Evolutionary conservation across 1,140 invertebrate species (phyloP).

Genomic region (Lepidurus apus): DNA sequence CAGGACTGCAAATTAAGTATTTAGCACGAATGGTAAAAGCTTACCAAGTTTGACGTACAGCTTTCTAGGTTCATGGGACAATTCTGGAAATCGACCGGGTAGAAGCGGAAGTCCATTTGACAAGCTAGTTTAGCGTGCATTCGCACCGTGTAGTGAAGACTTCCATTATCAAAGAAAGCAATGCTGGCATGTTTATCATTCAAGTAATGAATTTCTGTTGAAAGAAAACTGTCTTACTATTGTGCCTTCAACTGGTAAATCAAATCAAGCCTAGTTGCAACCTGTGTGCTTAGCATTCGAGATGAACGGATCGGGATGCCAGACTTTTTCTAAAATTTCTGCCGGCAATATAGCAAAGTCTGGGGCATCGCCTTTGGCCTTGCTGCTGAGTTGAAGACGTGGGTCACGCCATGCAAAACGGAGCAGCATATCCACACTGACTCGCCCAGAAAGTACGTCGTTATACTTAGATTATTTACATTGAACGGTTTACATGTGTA

Average conservation of each 20-base stretch:
- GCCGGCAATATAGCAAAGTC: conserved; percentile 70
- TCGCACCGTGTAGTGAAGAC: conserved; percentile 65
- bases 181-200: conserved; percentile 74
- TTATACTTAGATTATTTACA: background rate
- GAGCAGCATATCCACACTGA: conserved; percentile 76
- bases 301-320: conserved; percentile 82
- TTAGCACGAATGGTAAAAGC: background rate
- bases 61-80: conserved; percentile 75
- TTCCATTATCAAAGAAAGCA: conserved; percentile 69
- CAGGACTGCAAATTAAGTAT: background rate
- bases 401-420: conserved; percentile 72
- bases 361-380: conserved; percentile 68
- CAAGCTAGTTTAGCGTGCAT: conserved; percentile 78
- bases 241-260: background rate
- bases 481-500: background rate
- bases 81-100: conserved; percentile 76
- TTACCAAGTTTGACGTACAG: conserved; percentile 56
- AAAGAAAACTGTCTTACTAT: conserved; percentile 25
- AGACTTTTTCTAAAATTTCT: conserved; percentile 72
- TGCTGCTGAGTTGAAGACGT: conserved; percentile 61
- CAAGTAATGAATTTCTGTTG: conserved; percentile 64
- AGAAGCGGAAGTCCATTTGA: conserved; percentile 77
- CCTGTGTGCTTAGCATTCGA: conserved; percentile 75
- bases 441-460: conserved; percentile 33
- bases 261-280: conserved; percentile 42